Evolutionary conservation across 2,888 invertebrate species (phyloP).

Genomic region (Tipula helvola): DNA sequence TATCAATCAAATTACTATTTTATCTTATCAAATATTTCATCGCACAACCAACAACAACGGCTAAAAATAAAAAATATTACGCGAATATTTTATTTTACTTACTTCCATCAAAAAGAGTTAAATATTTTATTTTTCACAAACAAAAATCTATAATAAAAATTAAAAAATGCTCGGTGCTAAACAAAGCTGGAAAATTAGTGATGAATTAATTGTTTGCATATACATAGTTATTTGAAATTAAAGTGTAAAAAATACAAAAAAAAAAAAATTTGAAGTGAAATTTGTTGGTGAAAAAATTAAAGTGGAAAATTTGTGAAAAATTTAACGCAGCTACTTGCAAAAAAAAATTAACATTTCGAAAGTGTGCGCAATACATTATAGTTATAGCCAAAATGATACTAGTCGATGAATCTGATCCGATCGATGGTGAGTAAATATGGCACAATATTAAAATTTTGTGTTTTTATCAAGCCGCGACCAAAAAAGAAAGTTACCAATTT

Average conservation of each 20-base stretch:
- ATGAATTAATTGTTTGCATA: neutral
- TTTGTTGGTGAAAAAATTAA: neutral
- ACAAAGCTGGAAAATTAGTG: neutral
- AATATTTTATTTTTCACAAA: neutral
- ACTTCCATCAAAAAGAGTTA: neutral
- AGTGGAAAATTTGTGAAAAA: neutral
- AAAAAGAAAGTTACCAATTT: too few relatives aligned
- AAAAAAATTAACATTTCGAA: neutral
- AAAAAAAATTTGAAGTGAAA: neutral
- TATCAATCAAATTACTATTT: neutral
- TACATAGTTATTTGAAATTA: neutral
- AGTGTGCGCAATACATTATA: neutral
- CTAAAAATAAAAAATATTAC: neutral
- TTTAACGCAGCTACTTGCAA: neutral
- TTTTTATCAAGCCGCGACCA: too few relatives aligned
- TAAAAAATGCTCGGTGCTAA: neutral
- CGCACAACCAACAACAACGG: neutral
- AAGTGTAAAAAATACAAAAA: neutral
- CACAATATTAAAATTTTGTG: too few relatives aligned
- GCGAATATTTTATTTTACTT: neutral
- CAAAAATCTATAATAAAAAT: neutral
- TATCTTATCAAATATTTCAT: neutral
- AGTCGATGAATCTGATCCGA: slow-evolving; percentile 80
- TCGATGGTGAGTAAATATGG: slow-evolving; percentile 58
- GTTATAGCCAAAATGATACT: slow-evolving; percentile 56